These are phyloP conservation scores for Polydesmus complanatus DNA, from an alignment of 2,888 invertebrate genomes.

Conservation along the genomic window DNA sequence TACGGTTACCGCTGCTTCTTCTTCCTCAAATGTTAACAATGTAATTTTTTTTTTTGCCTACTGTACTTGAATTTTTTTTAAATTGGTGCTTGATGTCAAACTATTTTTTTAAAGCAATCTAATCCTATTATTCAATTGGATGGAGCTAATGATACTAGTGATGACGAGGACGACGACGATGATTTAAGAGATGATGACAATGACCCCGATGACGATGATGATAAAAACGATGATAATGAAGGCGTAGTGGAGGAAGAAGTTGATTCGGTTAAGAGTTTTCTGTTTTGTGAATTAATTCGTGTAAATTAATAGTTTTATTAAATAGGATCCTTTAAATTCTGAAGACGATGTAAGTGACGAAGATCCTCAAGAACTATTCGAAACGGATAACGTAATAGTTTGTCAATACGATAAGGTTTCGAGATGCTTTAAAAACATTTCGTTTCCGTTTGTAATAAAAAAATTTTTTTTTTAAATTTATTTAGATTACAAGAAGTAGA, in stretches of 20 bases:
- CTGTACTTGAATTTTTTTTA: neutral
- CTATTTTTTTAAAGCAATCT: constrained; percentile 5
- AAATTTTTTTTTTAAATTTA: constrained; percentile 22
- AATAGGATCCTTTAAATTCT: constrained; percentile 82
- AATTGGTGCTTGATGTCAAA: neutral
- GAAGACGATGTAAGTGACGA: constrained; percentile 92
- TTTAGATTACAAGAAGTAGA: constrained; percentile 85
- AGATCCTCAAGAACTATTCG: constrained; percentile 79
- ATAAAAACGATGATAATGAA: constrained; percentile 57
- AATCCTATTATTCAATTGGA: constrained; percentile 30
- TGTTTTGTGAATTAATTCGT: neutral
- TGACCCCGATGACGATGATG: constrained; percentile 55
- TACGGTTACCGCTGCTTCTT: neutral
- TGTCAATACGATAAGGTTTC: constrained; percentile 96
- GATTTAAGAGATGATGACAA: constrained; percentile 50
- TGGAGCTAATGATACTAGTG: constrained; percentile 38
- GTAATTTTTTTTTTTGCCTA: constrained; percentile 1
- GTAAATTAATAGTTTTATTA: constrained; percentile 16
- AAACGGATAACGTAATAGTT: constrained; percentile 97
- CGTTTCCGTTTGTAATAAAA: neutral
- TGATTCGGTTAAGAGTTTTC: neutral
- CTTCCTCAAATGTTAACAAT: neutral
- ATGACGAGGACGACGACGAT: constrained; percentile 57
- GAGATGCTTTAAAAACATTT: neutral
- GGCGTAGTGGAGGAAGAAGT: constrained; percentile 33